Evolutionary conservation across 1,140 invertebrate species (phyloP), one percentile per base, ranked within the genome.

Genomic region (Euura saliciscinereae): DNA sequence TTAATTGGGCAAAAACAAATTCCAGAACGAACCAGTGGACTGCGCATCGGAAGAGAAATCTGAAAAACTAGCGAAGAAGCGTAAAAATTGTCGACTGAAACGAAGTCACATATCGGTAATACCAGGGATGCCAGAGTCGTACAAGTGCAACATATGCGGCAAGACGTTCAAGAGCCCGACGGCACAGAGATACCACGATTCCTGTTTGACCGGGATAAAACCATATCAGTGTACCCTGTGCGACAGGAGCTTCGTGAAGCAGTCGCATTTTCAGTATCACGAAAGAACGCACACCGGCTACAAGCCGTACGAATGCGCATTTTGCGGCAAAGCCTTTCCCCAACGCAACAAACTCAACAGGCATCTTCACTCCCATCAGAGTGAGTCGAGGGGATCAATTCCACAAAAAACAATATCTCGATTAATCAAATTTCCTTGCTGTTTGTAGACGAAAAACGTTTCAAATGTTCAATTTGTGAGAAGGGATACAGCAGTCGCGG

Each of bases 281-380:
- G 84, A 87, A 73, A 90, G 97, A 69, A 92, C 93, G 4, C 94
- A 95, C 78, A 93, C 90, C 0, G 93, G 93, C 8, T 93, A 95
- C 78, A 93, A 94, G 82, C 93, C 93, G 0, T 94, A 92, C 78
- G 93, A 93, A 81, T 96, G 94, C 82, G 89, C 89, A 43, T 88
- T 93, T 69, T 95, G 94, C 80, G 92, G 85, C 1, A 87, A 87
- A 76, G 81, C 84, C 28, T 88, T 88, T 78, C 81, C 83, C 3
- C 83, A 85, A 51, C 78, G 78, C 46, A 86, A 85, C 65, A 88
- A 88, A 77, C 89, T 98, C 68, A 97, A 97, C 84, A 89, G 95
- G 68, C 97, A 98, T 82, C 96, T 98, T 82, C 72, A 74, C 44
- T 83, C 81, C 0, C 86, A 88, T 67, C 82, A 72, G 66, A 77